Evolutionary conservation across 2,888 invertebrate species (phyloP).

Genomic region (Ctena decussata): DNA sequence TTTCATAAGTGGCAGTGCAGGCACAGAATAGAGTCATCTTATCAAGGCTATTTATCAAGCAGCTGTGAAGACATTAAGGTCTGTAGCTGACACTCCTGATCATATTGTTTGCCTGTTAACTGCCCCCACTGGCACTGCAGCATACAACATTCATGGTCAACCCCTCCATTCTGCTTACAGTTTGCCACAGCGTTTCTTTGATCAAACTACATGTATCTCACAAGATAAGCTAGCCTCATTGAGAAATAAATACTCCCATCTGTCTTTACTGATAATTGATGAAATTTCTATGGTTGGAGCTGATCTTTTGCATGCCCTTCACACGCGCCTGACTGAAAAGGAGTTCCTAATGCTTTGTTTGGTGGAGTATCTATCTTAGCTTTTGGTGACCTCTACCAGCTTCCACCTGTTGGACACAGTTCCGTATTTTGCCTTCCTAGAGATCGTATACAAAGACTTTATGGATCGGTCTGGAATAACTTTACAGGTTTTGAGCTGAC

Average conservation of each 20-base stretch:
- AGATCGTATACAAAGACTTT: too few species aligned
- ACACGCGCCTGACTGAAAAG: neutral
- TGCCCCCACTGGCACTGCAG: slow-evolving; percentile 7
- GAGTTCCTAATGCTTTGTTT: neutral
- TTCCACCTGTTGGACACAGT: too few species aligned
- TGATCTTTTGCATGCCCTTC: neutral
- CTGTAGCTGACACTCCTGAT: neutral
- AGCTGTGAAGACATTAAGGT: neutral
- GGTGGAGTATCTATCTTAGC: neutral
- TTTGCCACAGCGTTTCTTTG: neutral
- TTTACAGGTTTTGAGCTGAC: neutral
- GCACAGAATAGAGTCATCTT: slow-evolving; percentile 4
- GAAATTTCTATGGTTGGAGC: neutral
- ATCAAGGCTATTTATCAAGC: neutral
- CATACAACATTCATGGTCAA: slow-evolving; percentile 5
- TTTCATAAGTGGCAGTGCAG: slow-evolving; percentile 25
- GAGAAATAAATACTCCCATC: neutral
- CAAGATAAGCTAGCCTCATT: neutral
- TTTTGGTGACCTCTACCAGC: too few species aligned
- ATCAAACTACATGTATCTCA: neutral
- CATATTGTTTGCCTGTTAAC: neutral
- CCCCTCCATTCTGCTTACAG: slow-evolving; percentile 18
- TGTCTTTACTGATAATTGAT: neutral
- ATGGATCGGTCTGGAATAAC: neutral
- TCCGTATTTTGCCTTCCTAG: too few species aligned